Evolutionary conservation across 2,888 invertebrate species (phyloP), one percentile per base, ranked within the genome.

Genomic region (Monoplex corrugatus): DNA sequence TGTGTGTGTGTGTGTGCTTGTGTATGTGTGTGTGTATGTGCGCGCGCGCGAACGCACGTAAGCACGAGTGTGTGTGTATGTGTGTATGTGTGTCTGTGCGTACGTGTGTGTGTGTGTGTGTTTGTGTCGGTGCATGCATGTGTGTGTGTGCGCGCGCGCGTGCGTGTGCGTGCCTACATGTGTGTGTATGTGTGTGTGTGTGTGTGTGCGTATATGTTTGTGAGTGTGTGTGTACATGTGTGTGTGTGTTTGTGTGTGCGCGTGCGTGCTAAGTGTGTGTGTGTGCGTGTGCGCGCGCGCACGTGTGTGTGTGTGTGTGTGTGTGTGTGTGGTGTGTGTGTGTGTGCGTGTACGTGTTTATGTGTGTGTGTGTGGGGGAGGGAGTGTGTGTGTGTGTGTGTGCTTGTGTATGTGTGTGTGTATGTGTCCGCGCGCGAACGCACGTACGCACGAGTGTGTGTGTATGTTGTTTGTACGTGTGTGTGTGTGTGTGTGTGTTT

Each of bases 101-200:
- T n/a, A n/a, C n/a, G n/a, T n/a, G n/a, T n/a, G n/a, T n/a, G n/a
- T n/a, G n/a, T n/a, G n/a, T n/a, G n/a, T n/a, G n/a, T n/a, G n/a
- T n/a, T n/a, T n/a, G n/a, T 35, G 35, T 35, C 10, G 10, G 32
- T 32, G 72, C 13, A 19, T 10, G 32, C 2, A 0, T 32, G 72
- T 6, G 2, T 35, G 72, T 19, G 19, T 6, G 32, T 72, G 72
- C 35, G 72, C 10, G 35, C 35, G 72, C 1, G 63, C n/a, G 63
- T 63, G 63, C n/a, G 63, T 63, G 63, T 63, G 63, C n/a, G 63
- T 63, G 63, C n/a, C 28, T 63, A n/a, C n/a, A n/a, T 63, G 63
- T 63, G 63, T 63, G 63, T 63, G 63, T 63, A n/a, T 63, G 63
- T 63, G 63, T 63, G 63, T 63, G 63, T 63, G 63, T 23, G 63